A percentile compares a stretch with the other conserved stretches of the same genome.
Evolutionary conservation across 2,888 invertebrate genomes (phyloP).

Genomic region (Phengaris alcon): DNA sequence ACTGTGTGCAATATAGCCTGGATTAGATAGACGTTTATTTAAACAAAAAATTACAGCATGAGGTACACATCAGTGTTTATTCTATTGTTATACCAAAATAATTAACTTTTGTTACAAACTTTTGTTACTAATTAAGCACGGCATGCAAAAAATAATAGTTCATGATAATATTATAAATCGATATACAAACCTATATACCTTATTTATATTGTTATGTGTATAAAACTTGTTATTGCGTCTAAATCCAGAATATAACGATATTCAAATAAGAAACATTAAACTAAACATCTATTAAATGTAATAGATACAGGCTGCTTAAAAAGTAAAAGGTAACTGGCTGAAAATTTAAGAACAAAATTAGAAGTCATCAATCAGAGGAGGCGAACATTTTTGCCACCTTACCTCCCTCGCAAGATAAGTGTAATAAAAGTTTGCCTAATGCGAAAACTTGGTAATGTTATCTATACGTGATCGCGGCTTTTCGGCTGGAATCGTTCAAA

Average conservation of each 20-base stretch:
- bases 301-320: conserved; percentile 12
- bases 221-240: no score
- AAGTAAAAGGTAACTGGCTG: conserved; percentile 20
- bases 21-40: not conserved
- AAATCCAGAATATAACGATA: not conserved
- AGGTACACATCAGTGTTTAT: not conserved
- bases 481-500: conserved; percentile 57
- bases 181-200: no score
- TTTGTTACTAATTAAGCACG: no score
- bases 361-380: conserved; percentile 39
- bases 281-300: no score
- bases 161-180: no score
- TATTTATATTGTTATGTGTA: no score
- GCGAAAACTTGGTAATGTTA: conserved; percentile 77
- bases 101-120: no score
- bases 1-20: not conserved
- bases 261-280: not conserved
- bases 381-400: conserved; percentile 39
- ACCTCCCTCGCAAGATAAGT: conserved; percentile 68
- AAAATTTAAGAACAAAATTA: conserved; percentile 34
- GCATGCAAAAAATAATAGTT: no score
- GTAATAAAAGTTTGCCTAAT: conserved; percentile 76
- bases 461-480: conserved; percentile 77
- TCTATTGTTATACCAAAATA: no score
- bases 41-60: not conserved